These are phyloP conservation scores for Nebria brevicollis DNA, from an alignment of 2,888 invertebrate species.

Conservation along the genomic window DNA sequence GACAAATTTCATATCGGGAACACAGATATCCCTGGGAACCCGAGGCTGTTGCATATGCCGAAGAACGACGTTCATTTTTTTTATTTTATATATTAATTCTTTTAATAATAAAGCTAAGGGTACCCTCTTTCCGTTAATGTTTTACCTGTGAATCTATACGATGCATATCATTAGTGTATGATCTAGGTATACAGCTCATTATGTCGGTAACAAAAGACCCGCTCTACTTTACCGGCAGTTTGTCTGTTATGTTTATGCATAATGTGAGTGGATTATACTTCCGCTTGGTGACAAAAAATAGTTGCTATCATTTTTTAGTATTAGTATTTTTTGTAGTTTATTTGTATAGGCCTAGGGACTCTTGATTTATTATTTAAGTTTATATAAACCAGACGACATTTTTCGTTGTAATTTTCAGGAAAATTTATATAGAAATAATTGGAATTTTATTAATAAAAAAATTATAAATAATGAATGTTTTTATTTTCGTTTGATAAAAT, in stretches of 20 bases:
- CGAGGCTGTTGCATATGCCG: constrained; percentile 55
- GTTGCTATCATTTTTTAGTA: constrained; percentile 28
- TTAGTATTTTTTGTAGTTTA: constrained; percentile 25
- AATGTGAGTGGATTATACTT: constrained; percentile 29
- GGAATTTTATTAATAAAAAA: too few species aligned
- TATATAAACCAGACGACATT: too few species aligned
- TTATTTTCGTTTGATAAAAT: too few species aligned
- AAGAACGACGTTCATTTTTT: constrained; percentile 57
- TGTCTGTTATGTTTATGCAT: constrained; percentile 22
- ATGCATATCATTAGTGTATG: constrained; percentile 57
- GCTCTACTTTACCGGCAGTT: not conserved
- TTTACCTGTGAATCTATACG: constrained; percentile 59
- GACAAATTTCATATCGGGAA: constrained; percentile 23
- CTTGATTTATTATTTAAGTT: not conserved
- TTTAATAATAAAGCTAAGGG: constrained; percentile 13
- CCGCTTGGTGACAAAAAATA: constrained; percentile 32
- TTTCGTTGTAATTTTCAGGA: too few species aligned
- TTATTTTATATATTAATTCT: constrained; percentile 52
- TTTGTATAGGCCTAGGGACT: constrained; percentile 32
- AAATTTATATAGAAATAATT: too few species aligned
- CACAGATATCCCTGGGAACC: constrained; percentile 50
- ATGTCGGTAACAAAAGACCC: not conserved
- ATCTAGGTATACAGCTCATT: constrained; percentile 51
- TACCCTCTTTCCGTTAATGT: constrained; percentile 52
- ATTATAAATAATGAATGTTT: too few species aligned